Evolutionary conservation across 1,140 invertebrate genomes (phyloP), one percentile per base, ranked within the genome.

Genomic region (Zaprionus ornatus): DNA sequence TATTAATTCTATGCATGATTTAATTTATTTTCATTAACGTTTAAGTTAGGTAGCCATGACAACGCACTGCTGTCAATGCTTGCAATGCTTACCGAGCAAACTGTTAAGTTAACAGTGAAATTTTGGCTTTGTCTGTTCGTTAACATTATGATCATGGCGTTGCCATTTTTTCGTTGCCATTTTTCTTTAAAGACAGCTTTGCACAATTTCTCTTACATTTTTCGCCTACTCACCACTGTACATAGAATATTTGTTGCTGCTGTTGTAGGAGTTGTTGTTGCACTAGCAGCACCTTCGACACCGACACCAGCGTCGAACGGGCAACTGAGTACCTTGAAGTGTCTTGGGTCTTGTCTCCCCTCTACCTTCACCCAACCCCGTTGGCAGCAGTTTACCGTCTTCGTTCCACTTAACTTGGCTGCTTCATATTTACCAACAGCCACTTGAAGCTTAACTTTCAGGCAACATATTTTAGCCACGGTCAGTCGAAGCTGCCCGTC

Each of bases 371-470:
- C 19, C 13, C 42, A 10, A 10, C 45, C 45, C 5, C 19, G 10
- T 3, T 50, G 17, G 45, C 19, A 15, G 29, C 45, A 17, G 40
- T 17, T 45, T 45, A n/a, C 40, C 40, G 6, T 9, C 61, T 65
- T 55, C 35, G 27, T 67, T 23, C 48, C 27, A 67, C 73, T 77
- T 66, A 80, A 82, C 72, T 67, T 87, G 68, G 65, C 62, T 72
- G 57, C 54, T 65, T 82, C 59, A 45, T 68, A 83, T 87, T 88
- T 84, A 78, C 84, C 55, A 75, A 75, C 77, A 88, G 77, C 64
- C 77, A 88, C 77, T 87, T 55, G 67, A 77, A 83, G 73, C 72
- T 74, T 63, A 80, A 88, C 70, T 72, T 69, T 74, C 45, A 74
- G 54, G 69, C 68, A 80, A 83, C 83, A 88, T 74, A 84, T 84